Base-by-base conservation (phyloP, 2,888 invertebrate genomes). In the Punctoribates punctum region DNA sequence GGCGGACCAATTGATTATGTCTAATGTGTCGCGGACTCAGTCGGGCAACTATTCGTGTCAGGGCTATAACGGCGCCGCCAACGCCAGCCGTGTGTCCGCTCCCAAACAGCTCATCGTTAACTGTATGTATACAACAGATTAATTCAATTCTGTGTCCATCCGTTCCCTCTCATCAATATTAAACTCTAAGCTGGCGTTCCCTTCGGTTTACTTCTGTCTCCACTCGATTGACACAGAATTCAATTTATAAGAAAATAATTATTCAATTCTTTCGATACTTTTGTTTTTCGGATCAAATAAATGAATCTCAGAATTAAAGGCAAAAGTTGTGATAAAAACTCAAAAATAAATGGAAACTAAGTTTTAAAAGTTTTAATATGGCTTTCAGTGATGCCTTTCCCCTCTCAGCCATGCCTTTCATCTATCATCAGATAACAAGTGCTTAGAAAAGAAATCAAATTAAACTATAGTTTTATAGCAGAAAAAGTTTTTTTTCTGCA, bases 1-100 rank as follows among this genome's bases (percentile, higher is more conserved):
- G 8, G 54, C 73, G 5, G 73, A 76, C n/a, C 29, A 75, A 4
- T 57, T 75, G n/a, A 73, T 62, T 11, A 60, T 77, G 34, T n/a
- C 62, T 17, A 77, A 77, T 72, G 73, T 77, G n/a, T 67, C 72
- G 8, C 34, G 75, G 20, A 17, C 38, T n/a, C 76, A 77, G 57
- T 57, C 94, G 81, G 96, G 95, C 34, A 95, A 95, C 85, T 96
- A 95, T 85, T 92, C 94, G 0, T 96, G 96, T 83, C 90, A 91
- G 82, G 96, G 95, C 20, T 90, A 89, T 83, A 96, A 95, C 85
- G 88, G 88, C 17, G 94, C 94, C 13, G 94, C 93, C 11, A 94
- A 94, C 23, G 23, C 70, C 92, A 94, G 94, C 60, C 88, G 88
- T 51, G 87, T 89, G 80, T 94, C 94, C 46, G 87, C 88, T 54